phyloP scores from a whole-genome alignment of 2,113 vertebrate species.

The Entelurus aequoreus region DNA sequence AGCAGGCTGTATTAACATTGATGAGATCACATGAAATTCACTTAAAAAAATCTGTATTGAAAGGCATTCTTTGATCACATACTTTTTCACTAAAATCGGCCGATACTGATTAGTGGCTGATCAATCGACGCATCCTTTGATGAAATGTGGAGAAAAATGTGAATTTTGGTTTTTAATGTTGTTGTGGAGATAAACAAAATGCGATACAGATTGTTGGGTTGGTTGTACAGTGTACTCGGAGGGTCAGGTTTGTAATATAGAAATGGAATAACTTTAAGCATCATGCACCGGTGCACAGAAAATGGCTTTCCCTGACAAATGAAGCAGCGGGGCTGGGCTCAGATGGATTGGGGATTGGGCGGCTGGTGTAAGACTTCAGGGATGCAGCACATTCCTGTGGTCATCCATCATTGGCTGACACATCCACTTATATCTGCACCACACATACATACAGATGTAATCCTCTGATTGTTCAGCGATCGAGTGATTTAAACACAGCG shows the following conservation, averaged over 20 bases:
- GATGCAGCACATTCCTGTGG: constrained; percentile 57
- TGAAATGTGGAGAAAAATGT: too few species aligned
- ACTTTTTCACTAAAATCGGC: too few species aligned
- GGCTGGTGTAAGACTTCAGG: constrained; percentile 57
- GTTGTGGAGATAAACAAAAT: too few species aligned
- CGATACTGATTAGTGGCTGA: too few species aligned
- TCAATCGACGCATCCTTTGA: too few species aligned
- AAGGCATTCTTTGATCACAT: too few species aligned
- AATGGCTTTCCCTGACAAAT: constrained; percentile 63
- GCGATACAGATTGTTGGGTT: not conserved
- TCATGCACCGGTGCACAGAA: constrained; percentile 51
- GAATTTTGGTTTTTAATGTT: too few species aligned
- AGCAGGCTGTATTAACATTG: too few species aligned
- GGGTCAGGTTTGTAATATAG: constrained; percentile 40
- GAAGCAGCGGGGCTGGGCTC: constrained; percentile 46
- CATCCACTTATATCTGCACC: constrained; percentile 55
- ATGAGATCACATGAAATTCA: too few species aligned
- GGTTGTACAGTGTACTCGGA: constrained; percentile 11
- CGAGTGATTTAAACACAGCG: constrained; percentile 26
- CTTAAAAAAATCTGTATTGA: too few species aligned
- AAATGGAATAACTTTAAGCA: constrained; percentile 52
- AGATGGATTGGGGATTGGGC: constrained; percentile 57
- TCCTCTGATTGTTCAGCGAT: constrained; percentile 51
- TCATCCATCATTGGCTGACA: constrained; percentile 70
- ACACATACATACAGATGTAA: constrained; percentile 61